A percentile compares a stretch with the other conserved stretches of the same genome.
These are phyloP conservation scores for Lysandra coridon DNA, from an alignment of 2,888 invertebrate genomes.

Conservation along the genomic window DNA sequence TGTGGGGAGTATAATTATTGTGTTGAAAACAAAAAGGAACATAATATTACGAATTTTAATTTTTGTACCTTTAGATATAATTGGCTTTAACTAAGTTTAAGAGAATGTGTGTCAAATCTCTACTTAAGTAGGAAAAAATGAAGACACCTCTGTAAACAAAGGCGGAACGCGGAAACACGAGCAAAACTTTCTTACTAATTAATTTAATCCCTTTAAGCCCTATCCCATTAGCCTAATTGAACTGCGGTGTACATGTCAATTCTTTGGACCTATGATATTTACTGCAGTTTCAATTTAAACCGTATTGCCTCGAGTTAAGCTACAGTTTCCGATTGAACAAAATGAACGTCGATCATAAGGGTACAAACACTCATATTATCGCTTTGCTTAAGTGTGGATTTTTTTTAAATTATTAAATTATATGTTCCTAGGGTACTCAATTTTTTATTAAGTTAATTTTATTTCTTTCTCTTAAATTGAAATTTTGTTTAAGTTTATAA, in stretches of 20 bases:
- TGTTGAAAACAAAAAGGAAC: too few species aligned
- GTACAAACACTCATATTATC: constrained; percentile 62
- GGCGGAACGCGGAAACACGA: constrained; percentile 65
- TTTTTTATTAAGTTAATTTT: too few species aligned
- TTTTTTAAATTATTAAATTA: background rate
- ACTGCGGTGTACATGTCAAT: constrained; percentile 80
- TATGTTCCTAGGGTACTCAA: background rate
- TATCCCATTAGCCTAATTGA: constrained; percentile 79
- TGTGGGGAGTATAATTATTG: too few species aligned
- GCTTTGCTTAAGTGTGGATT: constrained; percentile 67
- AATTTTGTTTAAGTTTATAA: too few species aligned
- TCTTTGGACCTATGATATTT: constrained; percentile 61
- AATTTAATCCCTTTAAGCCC: constrained; percentile 79
- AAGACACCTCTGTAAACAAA: constrained; percentile 68
- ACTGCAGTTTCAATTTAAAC: constrained; percentile 42
- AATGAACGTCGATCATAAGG: constrained; percentile 61
- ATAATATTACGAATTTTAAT: too few species aligned
- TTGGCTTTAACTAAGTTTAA: too few species aligned
- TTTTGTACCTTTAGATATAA: too few species aligned
- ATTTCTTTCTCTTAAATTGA: too few species aligned
- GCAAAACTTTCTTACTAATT: constrained; percentile 79
- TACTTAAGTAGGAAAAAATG: constrained; percentile 42
- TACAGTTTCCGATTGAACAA: constrained; percentile 45
- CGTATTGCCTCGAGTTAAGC: constrained; percentile 39
- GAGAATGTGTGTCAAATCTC: background rate